phyloP scores from a whole-genome alignment of 2,888 invertebrate species.

The Tinea trinotella region DNA sequence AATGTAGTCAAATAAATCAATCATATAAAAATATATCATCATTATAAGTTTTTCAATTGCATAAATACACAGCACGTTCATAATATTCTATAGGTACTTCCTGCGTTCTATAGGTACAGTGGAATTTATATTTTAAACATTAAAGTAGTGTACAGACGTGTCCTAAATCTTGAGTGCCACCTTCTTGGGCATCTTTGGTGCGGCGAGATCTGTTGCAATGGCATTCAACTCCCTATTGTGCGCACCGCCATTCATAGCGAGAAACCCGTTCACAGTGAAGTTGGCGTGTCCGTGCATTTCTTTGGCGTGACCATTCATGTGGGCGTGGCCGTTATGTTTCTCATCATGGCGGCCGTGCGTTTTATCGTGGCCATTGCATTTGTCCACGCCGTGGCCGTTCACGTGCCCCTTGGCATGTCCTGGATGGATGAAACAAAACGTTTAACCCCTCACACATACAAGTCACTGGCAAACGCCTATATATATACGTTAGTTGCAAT shows the following conservation, averaged over 20 bases:
- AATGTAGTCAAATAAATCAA: conserved; percentile 25
- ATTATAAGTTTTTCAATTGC: conserved; percentile 53
- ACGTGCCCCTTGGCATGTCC: conserved; percentile 11
- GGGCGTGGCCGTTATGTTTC: conserved; percentile 25
- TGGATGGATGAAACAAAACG: conserved; percentile 13
- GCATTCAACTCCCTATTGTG: conserved; percentile 28
- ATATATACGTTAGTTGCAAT: conserved; percentile 8
- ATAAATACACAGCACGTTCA: conserved; percentile 1
- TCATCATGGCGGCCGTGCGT: conserved; percentile 19
- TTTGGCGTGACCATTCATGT: conserved; percentile 32
- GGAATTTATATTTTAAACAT: neutral
- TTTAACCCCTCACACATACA: conserved; percentile 9
- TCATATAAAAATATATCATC: conserved; percentile 68
- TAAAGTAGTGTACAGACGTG: neutral
- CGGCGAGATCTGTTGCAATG: conserved; percentile 43
- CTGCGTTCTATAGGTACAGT: conserved; percentile 34
- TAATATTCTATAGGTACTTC: neutral
- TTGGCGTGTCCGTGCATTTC: conserved; percentile 28
- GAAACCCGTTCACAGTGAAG: conserved; percentile 28
- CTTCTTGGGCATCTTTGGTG: conserved; percentile 65
- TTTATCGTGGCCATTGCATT: conserved; percentile 12
- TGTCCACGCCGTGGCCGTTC: conserved; percentile 23
- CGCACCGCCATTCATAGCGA: conserved; percentile 27
- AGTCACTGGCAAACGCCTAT: neutral
- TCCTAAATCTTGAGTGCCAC: conserved; percentile 45